Evolutionary conservation across 2,797 vertebrate genomes (phyloP), one percentile per base, ranked within the genome.

Genomic region (Molossus alvarezi): DNA sequence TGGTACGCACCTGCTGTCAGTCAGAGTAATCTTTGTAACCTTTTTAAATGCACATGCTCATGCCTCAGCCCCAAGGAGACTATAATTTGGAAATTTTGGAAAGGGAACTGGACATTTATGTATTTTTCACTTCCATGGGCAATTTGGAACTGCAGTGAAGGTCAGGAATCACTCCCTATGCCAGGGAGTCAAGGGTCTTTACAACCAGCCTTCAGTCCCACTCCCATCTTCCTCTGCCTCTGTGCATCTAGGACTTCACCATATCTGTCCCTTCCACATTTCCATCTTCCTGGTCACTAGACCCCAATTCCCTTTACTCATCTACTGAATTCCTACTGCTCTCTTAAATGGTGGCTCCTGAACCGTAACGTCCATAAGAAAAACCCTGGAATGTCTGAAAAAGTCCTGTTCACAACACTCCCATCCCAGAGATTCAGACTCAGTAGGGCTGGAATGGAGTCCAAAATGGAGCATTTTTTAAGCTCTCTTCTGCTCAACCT

Each of bases 311-410:
- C 33, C 62, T 60, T 65, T 45, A 20, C n/a, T 23, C 41, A 33
- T 55, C 57, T 62, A 62, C 20, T 33, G 25, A 91, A 90, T 58
- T 55, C 69, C 37, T 2, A 29, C 33, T 29, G 77, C 58, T 51
- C 25, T 90, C 51, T 86, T 85, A 27, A 64, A 79, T 11, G 13
- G 13, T 65, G 60, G 2, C 62, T 93, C 14, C 21, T 90, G 88
- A 65, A 21, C 21, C 18, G 72, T 76, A 53, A 23, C 64, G 13
- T 55, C 10, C n/a, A 11, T 58, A 80, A 62, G 18, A 67, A 81
- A 90, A 85, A 18, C 37, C 21, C 23, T 33, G 62, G 10, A 82
- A 88, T 20, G 60, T 33, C 51, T 82, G 33, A 62, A 69, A 55
- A 21, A 77, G 1, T 64, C n/a, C 73, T 76, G 1, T 72, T 83